Evolutionary conservation across 2,113 vertebrate species (phyloP).

Genomic region (Mellivora capensis): DNA sequence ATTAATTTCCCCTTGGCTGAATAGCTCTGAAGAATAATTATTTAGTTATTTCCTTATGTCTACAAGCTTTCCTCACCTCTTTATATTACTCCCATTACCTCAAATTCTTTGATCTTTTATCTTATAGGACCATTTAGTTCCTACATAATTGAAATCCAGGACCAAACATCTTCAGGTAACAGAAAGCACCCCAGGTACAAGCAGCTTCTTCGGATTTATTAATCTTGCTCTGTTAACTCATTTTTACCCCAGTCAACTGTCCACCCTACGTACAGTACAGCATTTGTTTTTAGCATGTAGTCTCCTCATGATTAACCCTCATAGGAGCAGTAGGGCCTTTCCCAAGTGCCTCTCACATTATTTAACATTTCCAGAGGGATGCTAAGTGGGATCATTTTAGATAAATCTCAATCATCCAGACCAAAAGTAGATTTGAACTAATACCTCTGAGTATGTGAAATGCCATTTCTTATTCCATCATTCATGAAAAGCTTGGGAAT

Average conservation of each 20-base stretch:
- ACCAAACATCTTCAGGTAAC: background rate
- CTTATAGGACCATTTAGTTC: background rate
- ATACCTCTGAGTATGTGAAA: background rate
- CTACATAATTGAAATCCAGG: background rate
- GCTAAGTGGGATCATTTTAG: background rate
- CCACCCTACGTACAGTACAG: background rate
- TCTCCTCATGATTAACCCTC: background rate
- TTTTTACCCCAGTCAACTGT: background rate
- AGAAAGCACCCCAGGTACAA: background rate
- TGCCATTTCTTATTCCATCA: background rate
- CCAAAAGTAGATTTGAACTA: background rate
- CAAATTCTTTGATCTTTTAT: background rate
- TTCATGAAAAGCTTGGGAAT: background rate
- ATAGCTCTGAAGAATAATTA: background rate
- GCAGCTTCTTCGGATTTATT: background rate
- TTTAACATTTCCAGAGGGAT: background rate
- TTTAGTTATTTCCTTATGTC: background rate
- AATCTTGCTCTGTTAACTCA: background rate
- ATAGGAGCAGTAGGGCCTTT: background rate
- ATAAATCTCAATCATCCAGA: background rate
- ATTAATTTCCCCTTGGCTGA: background rate
- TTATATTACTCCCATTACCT: background rate
- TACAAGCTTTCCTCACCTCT: background rate
- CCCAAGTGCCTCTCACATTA: background rate
- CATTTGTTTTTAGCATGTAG: background rate